phyloP scores from a whole-genome alignment of 1,140 invertebrate genomes.

The Hyles vespertilio region DNA sequence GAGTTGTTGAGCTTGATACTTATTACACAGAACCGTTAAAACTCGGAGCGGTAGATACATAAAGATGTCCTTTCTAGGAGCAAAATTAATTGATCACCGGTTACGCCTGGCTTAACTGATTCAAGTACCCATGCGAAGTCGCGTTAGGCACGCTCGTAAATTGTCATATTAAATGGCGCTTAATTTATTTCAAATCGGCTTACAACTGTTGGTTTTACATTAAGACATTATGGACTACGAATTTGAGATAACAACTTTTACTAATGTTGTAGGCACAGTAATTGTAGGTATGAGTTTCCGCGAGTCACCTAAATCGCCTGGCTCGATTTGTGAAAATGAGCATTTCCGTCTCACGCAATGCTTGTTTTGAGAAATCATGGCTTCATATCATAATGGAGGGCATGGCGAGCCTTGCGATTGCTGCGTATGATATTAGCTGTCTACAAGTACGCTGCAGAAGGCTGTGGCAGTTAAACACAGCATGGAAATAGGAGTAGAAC shows the following conservation, averaged over 20 bases:
- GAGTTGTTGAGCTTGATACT: conserved; percentile 23
- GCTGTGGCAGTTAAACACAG: too few relatives aligned
- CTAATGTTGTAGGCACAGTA: too few relatives aligned
- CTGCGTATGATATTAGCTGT: too few relatives aligned
- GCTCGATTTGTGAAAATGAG: too few relatives aligned
- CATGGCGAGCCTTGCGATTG: too few relatives aligned
- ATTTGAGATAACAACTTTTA: conserved; percentile 19
- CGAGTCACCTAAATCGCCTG: too few relatives aligned
- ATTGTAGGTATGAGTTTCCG: too few relatives aligned
- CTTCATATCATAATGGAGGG: too few relatives aligned
- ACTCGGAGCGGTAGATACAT: conserved; percentile 28
- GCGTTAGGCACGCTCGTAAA: conserved; percentile 42
- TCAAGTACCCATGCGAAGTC: conserved; percentile 22
- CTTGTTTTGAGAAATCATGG: too few relatives aligned
- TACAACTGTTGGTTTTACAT: conserved; percentile 31
- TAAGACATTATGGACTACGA: conserved; percentile 27
- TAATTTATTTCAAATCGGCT: conserved; percentile 40
- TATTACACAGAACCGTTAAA: conserved; percentile 46
- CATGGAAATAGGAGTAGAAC: too few relatives aligned
- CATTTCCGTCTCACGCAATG: too few relatives aligned
- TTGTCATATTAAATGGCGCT: conserved; percentile 51
- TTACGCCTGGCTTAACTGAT: conserved; percentile 23
- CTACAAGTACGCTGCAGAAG: too few relatives aligned
- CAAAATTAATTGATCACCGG: conserved; percentile 52
- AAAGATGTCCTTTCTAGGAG: conserved; percentile 48